phyloP scores from a whole-genome alignment of 2,797 vertebrate species.

The Capromys pilorides region DNA sequence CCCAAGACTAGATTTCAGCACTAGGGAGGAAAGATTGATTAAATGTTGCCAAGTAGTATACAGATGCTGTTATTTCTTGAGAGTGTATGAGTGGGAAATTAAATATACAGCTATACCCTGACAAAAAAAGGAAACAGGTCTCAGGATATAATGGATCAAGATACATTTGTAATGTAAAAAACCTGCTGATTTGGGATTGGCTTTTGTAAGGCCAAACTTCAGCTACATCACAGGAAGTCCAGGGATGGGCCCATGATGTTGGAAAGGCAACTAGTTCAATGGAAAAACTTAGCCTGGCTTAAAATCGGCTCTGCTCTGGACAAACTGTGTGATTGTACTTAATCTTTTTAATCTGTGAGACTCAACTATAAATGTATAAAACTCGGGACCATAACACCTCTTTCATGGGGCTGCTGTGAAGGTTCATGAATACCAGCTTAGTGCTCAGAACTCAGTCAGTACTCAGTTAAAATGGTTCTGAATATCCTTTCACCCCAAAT shows the following conservation, averaged over 20 bases:
- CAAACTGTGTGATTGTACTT: background rate
- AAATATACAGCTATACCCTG: background rate
- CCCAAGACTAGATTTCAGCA: background rate
- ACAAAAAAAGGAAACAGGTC: background rate
- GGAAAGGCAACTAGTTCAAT: background rate
- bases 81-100: constrained; percentile 63
- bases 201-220: background rate
- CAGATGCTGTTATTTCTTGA: constrained; percentile 28
- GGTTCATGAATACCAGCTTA: background rate
- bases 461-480: background rate
- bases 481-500: background rate
- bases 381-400: background rate
- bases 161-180: constrained; percentile 15
- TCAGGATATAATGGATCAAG: background rate
- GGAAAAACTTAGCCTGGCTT: background rate
- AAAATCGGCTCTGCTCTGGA: background rate
- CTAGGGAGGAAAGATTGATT: background rate
- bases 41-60: background rate
- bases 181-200: background rate
- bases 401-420: background rate
- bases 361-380: background rate
- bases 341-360: background rate
- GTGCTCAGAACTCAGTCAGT: background rate
- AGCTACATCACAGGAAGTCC: background rate
- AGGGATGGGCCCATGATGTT: background rate